Conservation (phyloP, 2,797 vertebrate genomes). For the Smutsia temminckii region DNA sequence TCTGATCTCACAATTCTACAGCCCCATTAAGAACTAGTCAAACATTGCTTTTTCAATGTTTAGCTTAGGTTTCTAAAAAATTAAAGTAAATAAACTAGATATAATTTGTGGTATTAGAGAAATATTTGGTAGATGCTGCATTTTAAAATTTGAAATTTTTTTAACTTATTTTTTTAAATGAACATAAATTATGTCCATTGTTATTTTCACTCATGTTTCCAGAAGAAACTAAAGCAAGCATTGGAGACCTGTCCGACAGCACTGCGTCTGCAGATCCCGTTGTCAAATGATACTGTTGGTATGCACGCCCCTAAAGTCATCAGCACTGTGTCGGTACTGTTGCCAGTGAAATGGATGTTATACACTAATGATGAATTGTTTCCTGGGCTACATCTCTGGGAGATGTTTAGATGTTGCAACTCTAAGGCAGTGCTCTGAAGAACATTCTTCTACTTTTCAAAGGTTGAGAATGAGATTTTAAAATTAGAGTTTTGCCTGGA, state of each 20-base stretch:
- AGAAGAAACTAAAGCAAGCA: conserved; percentile 90
- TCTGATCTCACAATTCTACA: neutral
- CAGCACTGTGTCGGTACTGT: neutral
- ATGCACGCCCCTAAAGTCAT: neutral
- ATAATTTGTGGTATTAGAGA: conserved; percentile 23
- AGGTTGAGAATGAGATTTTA: conserved; percentile 66
- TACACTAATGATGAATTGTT: conserved; percentile 57
- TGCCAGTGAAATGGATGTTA: conserved; percentile 51
- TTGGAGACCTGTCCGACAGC: conserved; percentile 79
- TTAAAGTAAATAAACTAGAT: neutral
- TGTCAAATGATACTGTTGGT: conserved; percentile 87
- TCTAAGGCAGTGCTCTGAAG: conserved; percentile 57
- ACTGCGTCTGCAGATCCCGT: conserved; percentile 81
- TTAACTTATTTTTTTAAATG: conserved; percentile 1
- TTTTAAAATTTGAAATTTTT: conserved; percentile 30
- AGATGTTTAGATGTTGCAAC: neutral
- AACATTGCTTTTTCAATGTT: neutral
- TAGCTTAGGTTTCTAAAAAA: neutral
- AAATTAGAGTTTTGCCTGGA: conserved; percentile 64
- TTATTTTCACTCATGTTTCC: conserved; percentile 65
- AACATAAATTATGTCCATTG: neutral
- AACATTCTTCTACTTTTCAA: conserved; percentile 61
- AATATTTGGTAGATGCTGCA: neutral
- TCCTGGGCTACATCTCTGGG: conserved; percentile 61
- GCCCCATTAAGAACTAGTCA: neutral